phyloP scores from a whole-genome alignment of 2,888 invertebrate species.

The Caenorhabditis panamensis region DNA sequence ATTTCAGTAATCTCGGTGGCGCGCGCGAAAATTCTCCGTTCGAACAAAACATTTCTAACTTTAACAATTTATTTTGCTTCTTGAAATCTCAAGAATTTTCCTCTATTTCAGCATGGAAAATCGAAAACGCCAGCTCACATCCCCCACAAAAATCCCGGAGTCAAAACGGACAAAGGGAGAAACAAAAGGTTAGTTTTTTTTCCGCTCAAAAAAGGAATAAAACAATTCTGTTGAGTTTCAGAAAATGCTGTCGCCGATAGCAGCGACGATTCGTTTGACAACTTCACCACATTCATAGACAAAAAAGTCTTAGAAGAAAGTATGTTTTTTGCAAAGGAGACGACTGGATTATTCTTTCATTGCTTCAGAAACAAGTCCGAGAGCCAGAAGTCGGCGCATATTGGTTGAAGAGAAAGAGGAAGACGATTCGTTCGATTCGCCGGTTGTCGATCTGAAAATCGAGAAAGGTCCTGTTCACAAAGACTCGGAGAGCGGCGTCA shows the following conservation, averaged over 20 bases:
- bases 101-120: too few relatives aligned
- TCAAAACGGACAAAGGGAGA: background rate
- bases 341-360: background rate
- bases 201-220: background rate
- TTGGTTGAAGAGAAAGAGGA: constrained; percentile 32
- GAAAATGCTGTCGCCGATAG: constrained; percentile 23
- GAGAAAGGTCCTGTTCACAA: too few relatives aligned
- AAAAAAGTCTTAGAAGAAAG: constrained; percentile 3
- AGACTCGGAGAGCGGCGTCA: constrained; percentile 57
- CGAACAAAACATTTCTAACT: background rate
- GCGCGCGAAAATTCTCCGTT: background rate
- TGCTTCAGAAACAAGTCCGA: constrained; percentile 25
- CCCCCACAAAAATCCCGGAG: background rate
- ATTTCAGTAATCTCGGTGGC: too few relatives aligned
- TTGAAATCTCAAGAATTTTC: too few relatives aligned
- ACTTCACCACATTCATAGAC: constrained; percentile 13
- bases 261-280: constrained; percentile 53
- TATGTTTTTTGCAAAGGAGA: background rate
- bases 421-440: constrained; percentile 58
- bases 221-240: constrained; percentile 4
- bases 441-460: constrained; percentile 8
- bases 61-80: background rate
- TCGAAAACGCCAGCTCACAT: constrained; percentile 26
- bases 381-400: constrained; percentile 49
- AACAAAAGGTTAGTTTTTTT: constrained; percentile 1